Evolutionary conservation across 1,140 invertebrate genomes (phyloP).

Genomic region (Phymastichus coffea): DNA sequence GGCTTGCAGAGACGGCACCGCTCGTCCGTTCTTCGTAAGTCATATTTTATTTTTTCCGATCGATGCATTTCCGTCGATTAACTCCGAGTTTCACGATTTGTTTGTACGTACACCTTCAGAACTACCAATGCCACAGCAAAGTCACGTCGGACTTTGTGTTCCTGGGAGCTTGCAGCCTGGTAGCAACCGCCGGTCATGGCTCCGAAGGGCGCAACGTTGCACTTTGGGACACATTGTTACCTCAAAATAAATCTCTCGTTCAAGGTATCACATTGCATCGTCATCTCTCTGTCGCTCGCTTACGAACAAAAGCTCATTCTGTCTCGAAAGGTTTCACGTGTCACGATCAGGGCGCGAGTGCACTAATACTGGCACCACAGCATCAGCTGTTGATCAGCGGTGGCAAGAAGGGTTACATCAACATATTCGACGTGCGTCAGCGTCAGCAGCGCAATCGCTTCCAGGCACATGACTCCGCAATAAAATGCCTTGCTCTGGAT

Average conservation of each 20-base stretch:
- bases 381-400: slow-evolving; percentile 91
- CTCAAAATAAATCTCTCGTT: slow-evolving; percentile 89
- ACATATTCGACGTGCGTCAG: slow-evolving; percentile 91
- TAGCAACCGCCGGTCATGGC: slow-evolving; percentile 96
- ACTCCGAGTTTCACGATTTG: not conserved
- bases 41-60: not conserved
- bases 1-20: slow-evolving; percentile 77
- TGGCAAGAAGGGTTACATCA: slow-evolving; percentile 94
- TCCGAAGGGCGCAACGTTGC: slow-evolving; percentile 97
- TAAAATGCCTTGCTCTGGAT: slow-evolving; percentile 94
- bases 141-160: slow-evolving; percentile 97
- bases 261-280: slow-evolving; percentile 70
- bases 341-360: slow-evolving; percentile 88
- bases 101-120: slow-evolving; percentile 64
- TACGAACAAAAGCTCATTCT: too few species aligned
- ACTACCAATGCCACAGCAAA: slow-evolving; percentile 95
- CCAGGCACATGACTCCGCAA: slow-evolving; percentile 87
- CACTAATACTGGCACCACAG: slow-evolving; percentile 87
- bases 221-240: slow-evolving; percentile 97
- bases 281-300: not conserved
- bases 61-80: not conserved
- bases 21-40: slow-evolving; percentile 93
- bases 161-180: slow-evolving; percentile 92
- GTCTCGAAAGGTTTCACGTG: slow-evolving; percentile 78
- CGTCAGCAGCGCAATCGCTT: slow-evolving; percentile 85